phyloP scores from a whole-genome alignment of 1,140 invertebrate genomes.

The Pseudomyrmex flavicornis region DNA sequence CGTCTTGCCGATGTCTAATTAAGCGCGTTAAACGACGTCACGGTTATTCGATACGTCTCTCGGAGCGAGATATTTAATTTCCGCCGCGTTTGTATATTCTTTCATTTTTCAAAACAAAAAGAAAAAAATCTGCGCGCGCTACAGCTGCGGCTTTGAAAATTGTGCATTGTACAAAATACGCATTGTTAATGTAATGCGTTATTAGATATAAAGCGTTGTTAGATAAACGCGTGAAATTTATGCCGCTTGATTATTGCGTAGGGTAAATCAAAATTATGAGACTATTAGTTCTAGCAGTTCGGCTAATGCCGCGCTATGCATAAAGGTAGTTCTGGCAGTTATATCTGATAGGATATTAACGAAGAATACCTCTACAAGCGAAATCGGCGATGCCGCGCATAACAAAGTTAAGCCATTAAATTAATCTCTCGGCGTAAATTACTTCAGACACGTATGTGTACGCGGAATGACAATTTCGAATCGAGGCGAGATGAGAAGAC shows the following conservation, averaged over 20 bases:
- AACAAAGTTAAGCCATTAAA: slow-evolving; percentile 47
- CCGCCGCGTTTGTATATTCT: too few relatives aligned
- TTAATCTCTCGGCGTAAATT: slow-evolving; percentile 49
- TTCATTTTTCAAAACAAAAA: not conserved
- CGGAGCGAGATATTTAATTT: not conserved
- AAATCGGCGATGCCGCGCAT: not conserved
- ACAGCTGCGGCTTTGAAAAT: not conserved
- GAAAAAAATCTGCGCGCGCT: too few relatives aligned
- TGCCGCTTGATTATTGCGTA: slow-evolving; percentile 25
- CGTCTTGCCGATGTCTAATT: slow-evolving; percentile 30
- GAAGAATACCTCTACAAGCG: slow-evolving; percentile 31
- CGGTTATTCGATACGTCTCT: not conserved
- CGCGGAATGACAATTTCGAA: slow-evolving; percentile 7
- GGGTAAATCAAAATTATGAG: slow-evolving; percentile 47
- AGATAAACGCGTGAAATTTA: slow-evolving; percentile 2
- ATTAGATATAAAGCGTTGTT: not conserved
- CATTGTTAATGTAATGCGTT: too few relatives aligned
- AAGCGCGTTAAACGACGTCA: not conserved
- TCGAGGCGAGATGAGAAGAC: slow-evolving; percentile 31
- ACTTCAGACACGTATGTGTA: not conserved
- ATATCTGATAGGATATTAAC: slow-evolving; percentile 55
- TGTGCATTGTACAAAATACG: not conserved
- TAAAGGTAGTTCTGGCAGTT: slow-evolving; percentile 40
- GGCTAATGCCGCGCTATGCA: slow-evolving; percentile 2
- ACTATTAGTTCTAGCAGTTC: slow-evolving; percentile 41